Evolutionary conservation across 2,113 vertebrate species (phyloP).

Genomic region (Corythoichthys intestinalis): DNA sequence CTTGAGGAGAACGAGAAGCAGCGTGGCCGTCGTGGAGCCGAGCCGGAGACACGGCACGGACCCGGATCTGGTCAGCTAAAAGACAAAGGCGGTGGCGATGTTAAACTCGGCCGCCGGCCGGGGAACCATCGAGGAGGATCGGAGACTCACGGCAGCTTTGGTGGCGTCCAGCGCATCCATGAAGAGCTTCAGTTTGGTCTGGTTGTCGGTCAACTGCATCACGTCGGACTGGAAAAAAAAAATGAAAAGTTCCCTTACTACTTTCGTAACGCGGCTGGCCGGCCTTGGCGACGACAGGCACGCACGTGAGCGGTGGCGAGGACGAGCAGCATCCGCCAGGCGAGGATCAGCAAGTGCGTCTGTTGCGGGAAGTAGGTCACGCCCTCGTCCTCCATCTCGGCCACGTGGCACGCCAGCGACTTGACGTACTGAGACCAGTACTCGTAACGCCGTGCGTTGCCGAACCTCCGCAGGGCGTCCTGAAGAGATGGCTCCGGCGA

Average conservation of each 20-base stretch:
- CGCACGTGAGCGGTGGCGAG: constrained; percentile 86
- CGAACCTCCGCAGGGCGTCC: constrained; percentile 84
- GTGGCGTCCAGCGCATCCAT: constrained; percentile 86
- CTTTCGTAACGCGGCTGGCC: too few relatives aligned
- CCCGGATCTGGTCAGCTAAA: constrained; percentile 79
- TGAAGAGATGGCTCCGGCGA: constrained; percentile 90
- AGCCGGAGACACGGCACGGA: constrained; percentile 85
- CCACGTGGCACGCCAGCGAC: constrained; percentile 79
- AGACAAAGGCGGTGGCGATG: background rate
- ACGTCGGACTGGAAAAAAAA: constrained; percentile 77
- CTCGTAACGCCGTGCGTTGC: constrained; percentile 82
- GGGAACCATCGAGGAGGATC: background rate
- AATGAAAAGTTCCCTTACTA: too few relatives aligned
- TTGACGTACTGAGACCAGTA: constrained; percentile 96
- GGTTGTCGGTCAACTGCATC: constrained; percentile 83
- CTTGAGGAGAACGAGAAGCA: constrained; percentile 88
- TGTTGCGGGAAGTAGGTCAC: constrained; percentile 75
- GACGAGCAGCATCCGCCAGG: constrained; percentile 92
- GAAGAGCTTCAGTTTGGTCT: constrained; percentile 81
- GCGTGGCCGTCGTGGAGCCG: constrained; percentile 90
- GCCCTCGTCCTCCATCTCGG: constrained; percentile 80
- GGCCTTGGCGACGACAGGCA: background rate
- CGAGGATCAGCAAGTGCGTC: constrained; percentile 89
- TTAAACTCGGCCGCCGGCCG: too few relatives aligned
- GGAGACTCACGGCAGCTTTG: constrained; percentile 81